Percentiles rank a stretch among this genome's conserved stretches.
Evolutionary conservation across 2,888 invertebrate genomes (phyloP).

Genomic region (Erpobdella octoculata): DNA sequence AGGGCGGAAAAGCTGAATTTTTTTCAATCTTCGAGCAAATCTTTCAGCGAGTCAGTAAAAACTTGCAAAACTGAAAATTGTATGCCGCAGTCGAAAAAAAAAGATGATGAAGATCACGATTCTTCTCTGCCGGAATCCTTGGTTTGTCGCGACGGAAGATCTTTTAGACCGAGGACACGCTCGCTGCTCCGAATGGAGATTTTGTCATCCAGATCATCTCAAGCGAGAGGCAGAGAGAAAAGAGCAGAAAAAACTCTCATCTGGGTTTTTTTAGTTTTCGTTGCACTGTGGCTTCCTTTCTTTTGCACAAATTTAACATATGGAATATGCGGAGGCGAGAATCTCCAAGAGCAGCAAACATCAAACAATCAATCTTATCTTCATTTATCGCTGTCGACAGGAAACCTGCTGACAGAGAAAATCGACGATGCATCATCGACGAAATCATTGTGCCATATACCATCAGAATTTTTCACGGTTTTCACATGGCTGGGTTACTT

Average conservation of each 20-base stretch:
- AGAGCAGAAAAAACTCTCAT: conserved; percentile 38
- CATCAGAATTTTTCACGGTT: conserved; percentile 29
- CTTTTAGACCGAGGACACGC: conserved; percentile 17
- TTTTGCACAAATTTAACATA: conserved; percentile 37
- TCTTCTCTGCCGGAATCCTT: too few species aligned
- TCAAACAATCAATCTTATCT: not conserved
- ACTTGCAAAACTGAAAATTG: too few species aligned
- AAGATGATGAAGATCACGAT: too few species aligned
- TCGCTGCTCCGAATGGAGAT: conserved; percentile 34
- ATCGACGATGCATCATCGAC: too few species aligned
- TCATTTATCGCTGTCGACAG: not conserved
- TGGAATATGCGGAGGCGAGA: conserved; percentile 32
- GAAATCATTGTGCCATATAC: conserved; percentile 33
- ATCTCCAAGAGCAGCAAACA: not conserved
- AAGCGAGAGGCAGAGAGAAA: conserved; percentile 34
- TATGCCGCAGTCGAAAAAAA: too few species aligned
- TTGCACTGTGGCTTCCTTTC: conserved; percentile 38
- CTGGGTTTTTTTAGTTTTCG: conserved; percentile 38
- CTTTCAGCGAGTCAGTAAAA: too few species aligned
- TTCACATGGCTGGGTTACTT: conserved; percentile 38
- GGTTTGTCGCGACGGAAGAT: not conserved
- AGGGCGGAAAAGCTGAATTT: too few species aligned
- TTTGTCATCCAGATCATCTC: conserved; percentile 31
- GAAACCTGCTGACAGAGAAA: not conserved
- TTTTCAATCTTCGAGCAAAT: too few species aligned